Conservation (phyloP, 35 echinoderm and acorn worm species). For the Chiridota heheva region DNA sequence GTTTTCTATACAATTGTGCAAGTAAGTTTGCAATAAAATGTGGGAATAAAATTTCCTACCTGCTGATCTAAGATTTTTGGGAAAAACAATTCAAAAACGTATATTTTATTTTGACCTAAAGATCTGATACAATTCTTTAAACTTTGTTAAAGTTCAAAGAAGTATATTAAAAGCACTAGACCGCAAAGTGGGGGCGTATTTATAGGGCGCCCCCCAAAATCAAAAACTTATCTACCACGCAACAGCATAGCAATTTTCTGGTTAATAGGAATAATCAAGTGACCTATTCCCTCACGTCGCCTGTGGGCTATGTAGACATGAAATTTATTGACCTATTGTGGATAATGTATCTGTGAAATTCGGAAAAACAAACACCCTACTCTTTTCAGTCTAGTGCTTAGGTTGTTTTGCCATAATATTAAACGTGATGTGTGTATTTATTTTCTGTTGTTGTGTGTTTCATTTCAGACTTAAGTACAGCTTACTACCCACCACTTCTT, state of each 20-base stretch:
- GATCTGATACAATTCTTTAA: too few species aligned
- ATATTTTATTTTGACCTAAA: too few species aligned
- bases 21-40: too few species aligned
- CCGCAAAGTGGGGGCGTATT: too few species aligned
- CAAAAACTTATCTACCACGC: too few species aligned
- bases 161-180: too few species aligned
- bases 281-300: background rate
- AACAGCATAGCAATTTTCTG: background rate
- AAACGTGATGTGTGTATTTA: background rate
- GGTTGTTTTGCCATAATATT: background rate
- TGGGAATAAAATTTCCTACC: too few species aligned
- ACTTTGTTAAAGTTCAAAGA: too few species aligned
- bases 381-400: background rate
- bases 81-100: too few species aligned
- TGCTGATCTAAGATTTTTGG: too few species aligned
- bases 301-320: background rate
- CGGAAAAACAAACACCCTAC: background rate
- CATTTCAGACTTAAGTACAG: constrained; percentile 79
- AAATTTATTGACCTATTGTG: background rate
- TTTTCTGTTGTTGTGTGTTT: background rate
- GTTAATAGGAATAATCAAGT: background rate
- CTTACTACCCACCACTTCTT: constrained; percentile 50
- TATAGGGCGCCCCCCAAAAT: too few species aligned
- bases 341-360: background rate
- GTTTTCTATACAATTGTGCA: too few species aligned